Evolutionary conservation across 37 sponge, comb jelly and placozoan species (phyloP).

Genomic region (Axinella damicornis): DNA sequence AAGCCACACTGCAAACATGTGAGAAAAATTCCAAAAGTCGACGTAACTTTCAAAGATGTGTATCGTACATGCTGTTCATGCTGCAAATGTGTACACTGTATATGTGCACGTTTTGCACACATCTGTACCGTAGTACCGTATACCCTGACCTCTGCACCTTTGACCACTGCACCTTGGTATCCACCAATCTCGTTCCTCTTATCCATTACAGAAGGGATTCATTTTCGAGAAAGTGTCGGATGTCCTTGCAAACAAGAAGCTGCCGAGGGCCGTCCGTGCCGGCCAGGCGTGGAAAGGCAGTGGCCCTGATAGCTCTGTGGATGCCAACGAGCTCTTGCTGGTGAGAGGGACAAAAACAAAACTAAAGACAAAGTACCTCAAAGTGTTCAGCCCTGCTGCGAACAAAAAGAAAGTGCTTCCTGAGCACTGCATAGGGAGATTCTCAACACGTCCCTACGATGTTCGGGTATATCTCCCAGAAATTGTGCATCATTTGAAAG

Average conservation of each 20-base stretch:
- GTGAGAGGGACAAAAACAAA: constrained; percentile 17
- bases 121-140: too few relatives aligned
- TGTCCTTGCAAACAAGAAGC: constrained; percentile 27
- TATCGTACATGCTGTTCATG: too few relatives aligned
- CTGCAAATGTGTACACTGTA: too few relatives aligned
- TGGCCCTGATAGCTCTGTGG: constrained; percentile 27
- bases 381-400: constrained; percentile 27
- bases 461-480: constrained; percentile 63
- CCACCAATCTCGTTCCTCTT: too few relatives aligned
- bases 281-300: constrained; percentile 8
- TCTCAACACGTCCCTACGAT: constrained; percentile 64
- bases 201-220: constrained; percentile 1
- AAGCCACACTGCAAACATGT: too few relatives aligned
- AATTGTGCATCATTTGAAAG: constrained; percentile 38
- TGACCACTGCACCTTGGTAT: too few relatives aligned
- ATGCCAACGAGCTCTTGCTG: constrained; percentile 42
- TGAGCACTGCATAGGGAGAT: constrained; percentile 53
- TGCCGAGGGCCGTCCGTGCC: constrained; percentile 53
- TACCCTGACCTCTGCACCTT: too few relatives aligned
- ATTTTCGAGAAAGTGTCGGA: constrained; percentile 56
- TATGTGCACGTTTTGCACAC: too few relatives aligned
- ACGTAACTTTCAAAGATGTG: too few relatives aligned
- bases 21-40: too few relatives aligned
- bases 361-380: constrained; percentile 12
- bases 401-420: constrained; percentile 39